Base-by-base conservation (phyloP, 2,888 invertebrate genomes). In the Pollenia amentaria region DNA sequence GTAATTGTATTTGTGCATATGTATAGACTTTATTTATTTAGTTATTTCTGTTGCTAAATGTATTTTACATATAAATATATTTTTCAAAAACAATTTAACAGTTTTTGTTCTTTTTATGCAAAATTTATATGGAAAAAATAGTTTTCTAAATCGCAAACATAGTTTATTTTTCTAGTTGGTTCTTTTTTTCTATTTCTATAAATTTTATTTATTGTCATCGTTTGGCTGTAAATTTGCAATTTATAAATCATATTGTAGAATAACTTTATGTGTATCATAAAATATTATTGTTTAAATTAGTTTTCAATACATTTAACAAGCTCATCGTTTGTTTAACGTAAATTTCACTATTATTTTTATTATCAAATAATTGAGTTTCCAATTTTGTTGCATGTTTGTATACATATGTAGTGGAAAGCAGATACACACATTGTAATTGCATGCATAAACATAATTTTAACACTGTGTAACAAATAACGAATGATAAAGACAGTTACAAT, bases 241-340 rank as follows among this genome's bases (percentile, higher is more conserved):
- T 76, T 76, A 73, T 84, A 84, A 84, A 84, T 84, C 73, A 84
- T 79, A 67, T 51, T 29, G 29, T 29, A 60, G 60, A 18, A 67
- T 67, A 65, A 73, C 57, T 60, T 78, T 60, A 67, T 79, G 60
- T 51, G 21, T 55, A 67, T 67, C 57, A 62, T 84, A 84, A 84
- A 84, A 73, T 84, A 67, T 79, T 79, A 84, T 84, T 84, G 73
- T 79, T 84, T 73, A 60, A 73, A 84, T 84, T 73, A 67, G 78
- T 84, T 84, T 84, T 84, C 84, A 84, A 84, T 84, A 84, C 84
- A 84, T 84, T 84, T 51, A 84, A 84, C 84, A 84, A 79, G 65
- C 73, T 84, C 72, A 84, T 82, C 81, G 81, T 73, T 81, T 65
- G 57, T 21, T 64, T 65, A 73, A 67, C 42, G 81, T 81, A 14